These are phyloP conservation scores for Pachymerium ferrugineum DNA, from an alignment of 2,888 invertebrate genomes.

Conservation along the genomic window DNA sequence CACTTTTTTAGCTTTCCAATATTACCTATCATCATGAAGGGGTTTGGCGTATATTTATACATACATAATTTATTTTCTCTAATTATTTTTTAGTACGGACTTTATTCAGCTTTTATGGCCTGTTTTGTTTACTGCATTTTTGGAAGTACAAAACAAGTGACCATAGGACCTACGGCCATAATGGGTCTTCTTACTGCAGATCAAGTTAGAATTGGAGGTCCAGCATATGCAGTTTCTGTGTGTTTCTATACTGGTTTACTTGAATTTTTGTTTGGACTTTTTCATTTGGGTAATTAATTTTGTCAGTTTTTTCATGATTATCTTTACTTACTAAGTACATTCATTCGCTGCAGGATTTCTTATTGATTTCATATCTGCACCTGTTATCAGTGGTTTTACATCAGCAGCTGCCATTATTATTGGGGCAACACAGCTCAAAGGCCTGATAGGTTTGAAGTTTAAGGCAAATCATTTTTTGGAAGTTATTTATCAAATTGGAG, in stretches of 20 bases:
- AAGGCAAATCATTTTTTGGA: no score
- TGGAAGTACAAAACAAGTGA: constrained; percentile 87
- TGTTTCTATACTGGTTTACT: constrained; percentile 76
- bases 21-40: no score
- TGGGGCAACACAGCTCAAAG: constrained; percentile 61
- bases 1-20: no score
- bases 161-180: constrained; percentile 86
- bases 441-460: neutral
- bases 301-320: neutral
- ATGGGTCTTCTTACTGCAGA: constrained; percentile 70
- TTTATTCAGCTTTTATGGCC: constrained; percentile 86
- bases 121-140: constrained; percentile 83
- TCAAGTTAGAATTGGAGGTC: constrained; percentile 33
- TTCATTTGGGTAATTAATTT: constrained; percentile 65
- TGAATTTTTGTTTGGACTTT: constrained; percentile 70
- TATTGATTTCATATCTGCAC: constrained; percentile 76
- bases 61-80: no score
- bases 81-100: constrained; percentile 63
- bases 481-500: no score
- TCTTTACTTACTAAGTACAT: neutral
- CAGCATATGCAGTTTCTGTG: constrained; percentile 63
- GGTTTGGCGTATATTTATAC: no score
- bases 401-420: constrained; percentile 79
- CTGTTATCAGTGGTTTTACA: constrained; percentile 78
- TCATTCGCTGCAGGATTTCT: constrained; percentile 60